These are phyloP conservation scores for Scaptomyza caliginosa DNA, from an alignment of 2,888 invertebrate genomes.

Conservation along the genomic window DNA sequence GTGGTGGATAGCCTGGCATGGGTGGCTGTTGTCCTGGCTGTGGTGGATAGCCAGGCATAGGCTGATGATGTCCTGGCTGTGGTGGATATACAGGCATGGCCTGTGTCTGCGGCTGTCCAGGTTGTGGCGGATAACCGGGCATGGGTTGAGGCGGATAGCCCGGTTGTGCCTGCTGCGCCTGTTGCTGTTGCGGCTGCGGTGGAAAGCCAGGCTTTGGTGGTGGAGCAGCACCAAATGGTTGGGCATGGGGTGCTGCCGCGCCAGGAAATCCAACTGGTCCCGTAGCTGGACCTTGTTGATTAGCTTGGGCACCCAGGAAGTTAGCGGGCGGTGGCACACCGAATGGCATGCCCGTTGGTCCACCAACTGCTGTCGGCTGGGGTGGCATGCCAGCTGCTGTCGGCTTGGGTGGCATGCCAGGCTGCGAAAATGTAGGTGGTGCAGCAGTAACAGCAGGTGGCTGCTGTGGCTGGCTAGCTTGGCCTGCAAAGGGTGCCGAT, in stretches of 20 bases:
- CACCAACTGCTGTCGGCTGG: constrained; percentile 32
- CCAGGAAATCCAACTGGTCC: constrained; percentile 27
- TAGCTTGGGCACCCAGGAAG: constrained; percentile 34
- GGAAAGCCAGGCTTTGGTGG: constrained; percentile 34
- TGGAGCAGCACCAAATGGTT: constrained; percentile 42
- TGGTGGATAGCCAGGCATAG: constrained; percentile 15
- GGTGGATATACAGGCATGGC: constrained; percentile 60
- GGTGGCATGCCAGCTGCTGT: constrained; percentile 25
- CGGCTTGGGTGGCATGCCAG: too few species aligned
- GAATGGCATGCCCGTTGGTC: constrained; percentile 46
- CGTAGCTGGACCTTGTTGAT: constrained; percentile 26
- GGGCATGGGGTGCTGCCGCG: constrained; percentile 27
- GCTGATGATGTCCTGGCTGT: constrained; percentile 56
- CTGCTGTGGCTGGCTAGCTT: constrained; percentile 23
- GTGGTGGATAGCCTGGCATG: constrained; percentile 47
- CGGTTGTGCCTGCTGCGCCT: constrained; percentile 1
- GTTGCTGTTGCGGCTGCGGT: constrained; percentile 64
- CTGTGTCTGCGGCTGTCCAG: constrained; percentile 50
- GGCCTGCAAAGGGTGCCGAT: not conserved
- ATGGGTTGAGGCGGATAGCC: constrained; percentile 62
- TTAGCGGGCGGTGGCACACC: constrained; percentile 48
- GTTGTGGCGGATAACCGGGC: constrained; percentile 63
- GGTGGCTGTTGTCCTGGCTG: constrained; percentile 35
- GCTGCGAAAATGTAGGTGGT: constrained; percentile 16
- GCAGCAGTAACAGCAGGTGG: constrained; percentile 7